Evolutionary conservation across 1,140 invertebrate species (phyloP).

Genomic region (Aphidius gifuensis): DNA sequence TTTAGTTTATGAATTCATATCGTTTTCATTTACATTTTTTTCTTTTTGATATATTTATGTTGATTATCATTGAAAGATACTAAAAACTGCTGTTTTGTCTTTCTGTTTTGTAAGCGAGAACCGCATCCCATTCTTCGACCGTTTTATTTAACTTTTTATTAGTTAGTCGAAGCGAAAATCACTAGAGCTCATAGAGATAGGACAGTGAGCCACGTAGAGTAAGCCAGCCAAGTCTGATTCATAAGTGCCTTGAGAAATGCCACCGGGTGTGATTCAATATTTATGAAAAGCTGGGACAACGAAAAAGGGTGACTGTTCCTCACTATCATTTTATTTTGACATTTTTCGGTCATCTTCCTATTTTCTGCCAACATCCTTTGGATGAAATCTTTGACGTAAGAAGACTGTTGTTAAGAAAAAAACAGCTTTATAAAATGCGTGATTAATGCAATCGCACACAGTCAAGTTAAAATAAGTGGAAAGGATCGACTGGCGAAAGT

Average conservation of each 20-base stretch:
- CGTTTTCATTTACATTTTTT: too few species aligned
- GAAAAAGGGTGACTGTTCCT: too few species aligned
- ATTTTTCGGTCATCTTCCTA: constrained; percentile 18
- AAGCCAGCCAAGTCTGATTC: constrained; percentile 33
- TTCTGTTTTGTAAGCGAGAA: constrained; percentile 24
- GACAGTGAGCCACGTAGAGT: constrained; percentile 23
- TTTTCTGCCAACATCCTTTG: constrained; percentile 23
- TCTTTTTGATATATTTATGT: too few species aligned
- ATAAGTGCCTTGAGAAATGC: constrained; percentile 30
- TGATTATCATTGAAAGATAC: too few species aligned
- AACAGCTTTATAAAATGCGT: constrained; percentile 28
- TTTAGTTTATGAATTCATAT: too few species aligned
- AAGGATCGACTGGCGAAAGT: not conserved
- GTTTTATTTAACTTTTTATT: constrained; percentile 56
- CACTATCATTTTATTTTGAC: constrained; percentile 13
- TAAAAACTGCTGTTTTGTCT: not conserved
- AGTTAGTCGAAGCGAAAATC: constrained; percentile 45
- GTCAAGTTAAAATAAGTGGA: too few species aligned
- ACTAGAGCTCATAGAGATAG: constrained; percentile 29
- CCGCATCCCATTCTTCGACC: constrained; percentile 25
- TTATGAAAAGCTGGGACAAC: constrained; percentile 45
- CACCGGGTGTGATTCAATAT: constrained; percentile 45
- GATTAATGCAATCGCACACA: constrained; percentile 37
- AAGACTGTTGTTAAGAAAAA: too few species aligned
- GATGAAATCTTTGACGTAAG: too few species aligned